Conservation (phyloP, 2,888 invertebrate species). For the Pachydiplax longipennis region DNA sequence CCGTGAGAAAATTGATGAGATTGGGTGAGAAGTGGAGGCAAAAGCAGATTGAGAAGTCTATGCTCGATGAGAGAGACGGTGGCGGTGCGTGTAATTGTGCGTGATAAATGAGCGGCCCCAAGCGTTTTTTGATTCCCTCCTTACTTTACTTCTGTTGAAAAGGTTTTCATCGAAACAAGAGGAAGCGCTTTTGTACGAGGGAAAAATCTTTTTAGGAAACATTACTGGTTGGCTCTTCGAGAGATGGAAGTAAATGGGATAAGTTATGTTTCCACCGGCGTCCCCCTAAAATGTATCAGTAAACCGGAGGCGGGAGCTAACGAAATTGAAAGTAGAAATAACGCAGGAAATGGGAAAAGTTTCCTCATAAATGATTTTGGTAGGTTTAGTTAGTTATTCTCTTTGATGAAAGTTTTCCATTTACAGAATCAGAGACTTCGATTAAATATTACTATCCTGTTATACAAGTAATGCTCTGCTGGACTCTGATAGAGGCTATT, state of each 20-base stretch:
- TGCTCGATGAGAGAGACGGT: neutral
- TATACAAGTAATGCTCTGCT: no score
- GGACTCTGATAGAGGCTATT: no score
- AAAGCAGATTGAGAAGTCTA: neutral
- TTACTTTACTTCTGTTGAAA: neutral
- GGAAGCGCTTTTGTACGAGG: neutral
- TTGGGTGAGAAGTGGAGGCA: slow-evolving; percentile 12
- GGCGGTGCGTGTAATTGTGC: slow-evolving; percentile 29
- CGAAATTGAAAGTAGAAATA: no score
- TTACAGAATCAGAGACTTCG: no score
- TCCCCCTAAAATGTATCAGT: neutral
- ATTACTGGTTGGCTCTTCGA: neutral
- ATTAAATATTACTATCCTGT: no score
- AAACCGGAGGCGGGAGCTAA: no score
- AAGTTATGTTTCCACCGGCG: neutral
- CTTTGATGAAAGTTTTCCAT: no score
- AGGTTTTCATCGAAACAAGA: neutral
- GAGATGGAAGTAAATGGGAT: neutral
- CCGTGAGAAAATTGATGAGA: slow-evolving; percentile 18
- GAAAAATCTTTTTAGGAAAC: neutral
- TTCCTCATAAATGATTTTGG: no score
- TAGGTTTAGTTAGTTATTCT: no score
- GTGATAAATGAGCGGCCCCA: slow-evolving; percentile 23
- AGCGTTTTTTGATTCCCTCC: neutral
- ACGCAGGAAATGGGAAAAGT: no score